Base-by-base conservation (phyloP, 2,113 vertebrate species). In the Campylomormyrus tamandua region DNA sequence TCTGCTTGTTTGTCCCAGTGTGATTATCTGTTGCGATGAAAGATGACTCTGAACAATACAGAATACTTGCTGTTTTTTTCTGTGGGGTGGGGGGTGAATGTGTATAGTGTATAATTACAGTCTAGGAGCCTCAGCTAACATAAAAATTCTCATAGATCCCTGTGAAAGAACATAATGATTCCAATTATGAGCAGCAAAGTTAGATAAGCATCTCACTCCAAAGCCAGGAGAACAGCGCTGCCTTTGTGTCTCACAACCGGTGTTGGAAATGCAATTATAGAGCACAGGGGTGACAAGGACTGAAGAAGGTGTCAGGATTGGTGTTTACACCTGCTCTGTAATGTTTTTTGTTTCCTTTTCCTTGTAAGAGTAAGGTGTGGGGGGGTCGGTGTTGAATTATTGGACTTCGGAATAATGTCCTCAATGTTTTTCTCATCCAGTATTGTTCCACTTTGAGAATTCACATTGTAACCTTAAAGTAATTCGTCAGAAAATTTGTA, bases 121-220 rank as follows among this genome's bases (percentile, higher is more conserved):
- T 74, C 11, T 70, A 8, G 39, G 62, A 39, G 74, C 74, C 27
- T 70, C 45, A 9, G 45, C 56, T 48, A 74, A 46, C 58, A n/a
- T 7, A 19, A 74, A 27, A 35, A 27, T 27, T 88, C 62, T 62
- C 62, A 49, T 88, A 45, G 62, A 89, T 89, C 50, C 27, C 70
- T 42, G 50, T 83, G n/a, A 53, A 89, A 83, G 88, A 77, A 83
- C 52, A 52, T 56, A 89, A 89, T 89, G 50, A 89, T 80, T 83
- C 35, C 48, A 89, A 89, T 89, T 89, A 89, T 89, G 50, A 89
- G 50, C 19, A 83, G 42, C 48, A 89, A 89, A 50, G 45, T 15
- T 2, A 56, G 52, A 88, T 62, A 66, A 88, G 39, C 39, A 52
- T 80, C 49, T 27, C 70, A 35, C 15, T 45, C 35, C 80, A 35